Conservation (phyloP, 1,140 invertebrate genomes). For the Trinorchestia longiramus region DNA sequence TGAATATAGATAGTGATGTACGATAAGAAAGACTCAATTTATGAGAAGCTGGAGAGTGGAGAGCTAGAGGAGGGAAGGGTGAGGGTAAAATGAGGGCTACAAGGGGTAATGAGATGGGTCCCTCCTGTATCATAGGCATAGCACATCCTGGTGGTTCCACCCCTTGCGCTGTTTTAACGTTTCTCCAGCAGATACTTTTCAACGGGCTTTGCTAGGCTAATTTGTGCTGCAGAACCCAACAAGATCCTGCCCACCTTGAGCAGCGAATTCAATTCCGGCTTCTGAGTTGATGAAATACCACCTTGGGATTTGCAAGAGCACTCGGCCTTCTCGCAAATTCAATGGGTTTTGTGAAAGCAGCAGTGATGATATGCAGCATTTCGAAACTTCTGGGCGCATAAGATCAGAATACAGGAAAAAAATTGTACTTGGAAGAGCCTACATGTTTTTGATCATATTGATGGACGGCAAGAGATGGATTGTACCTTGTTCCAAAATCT, state of each 20-base stretch:
- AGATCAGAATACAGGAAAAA: not conserved
- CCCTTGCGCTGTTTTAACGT: slow-evolving; percentile 6
- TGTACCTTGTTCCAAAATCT: not conserved
- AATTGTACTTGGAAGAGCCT: not conserved
- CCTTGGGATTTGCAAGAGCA: slow-evolving; percentile 10
- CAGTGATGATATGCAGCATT: not conserved
- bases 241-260: not conserved
- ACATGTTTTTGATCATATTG: not conserved
- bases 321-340: slow-evolving; percentile 31
- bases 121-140: slow-evolving; percentile 33
- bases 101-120: not conserved
- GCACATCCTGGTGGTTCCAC: not conserved
- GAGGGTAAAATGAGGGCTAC: not conserved
- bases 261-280: slow-evolving; percentile 31
- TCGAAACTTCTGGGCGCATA: not conserved
- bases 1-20: slow-evolving; percentile 34
- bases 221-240: not conserved
- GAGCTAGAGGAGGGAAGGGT: not conserved
- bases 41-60: slow-evolving; percentile 4
- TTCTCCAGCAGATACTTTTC: slow-evolving; percentile 13
- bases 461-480: not conserved
- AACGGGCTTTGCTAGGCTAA: slow-evolving; percentile 18
- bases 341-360: slow-evolving; percentile 7
- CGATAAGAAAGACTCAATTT: slow-evolving; percentile 42
- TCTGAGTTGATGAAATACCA: slow-evolving; percentile 32